These are phyloP conservation scores for Drosophila yooni DNA, from an alignment of 2,888 invertebrate species.

Conservation along the genomic window DNA sequence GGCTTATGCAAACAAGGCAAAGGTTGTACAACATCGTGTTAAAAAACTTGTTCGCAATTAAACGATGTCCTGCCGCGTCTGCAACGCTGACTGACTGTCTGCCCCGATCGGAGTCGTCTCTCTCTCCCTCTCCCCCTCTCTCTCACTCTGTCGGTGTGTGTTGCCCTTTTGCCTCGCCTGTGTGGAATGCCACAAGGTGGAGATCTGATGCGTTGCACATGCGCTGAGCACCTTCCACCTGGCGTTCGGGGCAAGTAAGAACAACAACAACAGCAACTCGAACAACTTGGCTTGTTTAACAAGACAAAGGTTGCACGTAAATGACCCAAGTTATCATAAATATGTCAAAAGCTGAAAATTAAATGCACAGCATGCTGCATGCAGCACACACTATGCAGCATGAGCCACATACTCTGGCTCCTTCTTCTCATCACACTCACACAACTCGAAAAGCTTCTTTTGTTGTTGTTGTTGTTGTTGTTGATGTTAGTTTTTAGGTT, in stretches of 20 bases:
- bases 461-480: neutral
- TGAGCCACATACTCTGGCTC: conserved; percentile 17
- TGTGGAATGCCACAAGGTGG: conserved; percentile 49
- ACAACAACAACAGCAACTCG: conserved; percentile 21
- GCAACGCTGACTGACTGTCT: conserved; percentile 75
- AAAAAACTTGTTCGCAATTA: conserved; percentile 85
- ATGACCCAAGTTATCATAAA: conserved; percentile 85
- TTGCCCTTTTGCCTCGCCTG: conserved; percentile 10
- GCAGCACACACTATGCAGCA: conserved; percentile 28
- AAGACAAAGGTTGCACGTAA: conserved; percentile 84
- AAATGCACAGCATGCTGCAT: conserved; percentile 81
- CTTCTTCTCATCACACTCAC: conserved; percentile 26
- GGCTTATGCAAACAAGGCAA: conserved; percentile 71
- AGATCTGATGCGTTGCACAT: conserved; percentile 50
- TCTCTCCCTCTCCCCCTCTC: neutral
- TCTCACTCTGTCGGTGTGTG: neutral
- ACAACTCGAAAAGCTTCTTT: conserved; percentile 5
- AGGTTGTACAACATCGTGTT: conserved; percentile 84
- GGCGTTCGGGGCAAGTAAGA: conserved; percentile 65
- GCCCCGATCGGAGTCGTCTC: conserved; percentile 39
- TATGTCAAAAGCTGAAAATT: conserved; percentile 84
- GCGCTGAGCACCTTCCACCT: conserved; percentile 74
- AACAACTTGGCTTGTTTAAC: conserved; percentile 48
- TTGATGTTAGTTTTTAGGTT: conserved; percentile 12
- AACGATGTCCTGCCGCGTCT: conserved; percentile 84